These are phyloP conservation scores for Unio pictorum DNA, from an alignment of 2,888 invertebrate genomes.

Conservation along the genomic window DNA sequence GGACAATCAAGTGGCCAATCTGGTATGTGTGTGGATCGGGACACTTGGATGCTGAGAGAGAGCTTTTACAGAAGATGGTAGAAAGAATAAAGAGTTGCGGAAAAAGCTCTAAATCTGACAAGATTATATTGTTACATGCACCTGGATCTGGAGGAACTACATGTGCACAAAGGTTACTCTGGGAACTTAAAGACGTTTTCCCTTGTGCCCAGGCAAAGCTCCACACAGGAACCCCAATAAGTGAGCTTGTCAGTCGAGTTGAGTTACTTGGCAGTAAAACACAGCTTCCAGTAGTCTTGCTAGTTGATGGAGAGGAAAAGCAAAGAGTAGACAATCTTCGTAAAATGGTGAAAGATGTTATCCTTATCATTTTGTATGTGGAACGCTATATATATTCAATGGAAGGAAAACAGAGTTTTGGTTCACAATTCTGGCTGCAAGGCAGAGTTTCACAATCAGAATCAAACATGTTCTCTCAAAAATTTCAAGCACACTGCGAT, in stretches of 20 bases:
- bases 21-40: constrained; percentile 25
- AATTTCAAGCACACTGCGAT: constrained; percentile 22
- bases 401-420: background rate
- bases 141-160: constrained; percentile 46
- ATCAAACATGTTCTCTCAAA: constrained; percentile 22
- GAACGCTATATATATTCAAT: constrained; percentile 27
- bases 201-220: constrained; percentile 36
- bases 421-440: constrained; percentile 17
- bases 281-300: constrained; percentile 27
- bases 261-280: constrained; percentile 30
- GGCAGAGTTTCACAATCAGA: constrained; percentile 28
- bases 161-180: constrained; percentile 35
- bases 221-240: constrained; percentile 10
- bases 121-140: constrained; percentile 30
- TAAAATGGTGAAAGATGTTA: constrained; percentile 5
- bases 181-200: constrained; percentile 22
- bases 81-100: constrained; percentile 16
- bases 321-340: constrained; percentile 17
- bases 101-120: constrained; percentile 14
- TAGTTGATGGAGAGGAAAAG: constrained; percentile 46
- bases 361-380: constrained; percentile 28
- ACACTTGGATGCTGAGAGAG: constrained; percentile 29
- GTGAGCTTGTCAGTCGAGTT: constrained; percentile 24
- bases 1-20: constrained; percentile 34
- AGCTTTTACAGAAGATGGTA: constrained; percentile 13